Conservation (phyloP, 2,888 invertebrate species). For the Pherbina coryleti region DNA sequence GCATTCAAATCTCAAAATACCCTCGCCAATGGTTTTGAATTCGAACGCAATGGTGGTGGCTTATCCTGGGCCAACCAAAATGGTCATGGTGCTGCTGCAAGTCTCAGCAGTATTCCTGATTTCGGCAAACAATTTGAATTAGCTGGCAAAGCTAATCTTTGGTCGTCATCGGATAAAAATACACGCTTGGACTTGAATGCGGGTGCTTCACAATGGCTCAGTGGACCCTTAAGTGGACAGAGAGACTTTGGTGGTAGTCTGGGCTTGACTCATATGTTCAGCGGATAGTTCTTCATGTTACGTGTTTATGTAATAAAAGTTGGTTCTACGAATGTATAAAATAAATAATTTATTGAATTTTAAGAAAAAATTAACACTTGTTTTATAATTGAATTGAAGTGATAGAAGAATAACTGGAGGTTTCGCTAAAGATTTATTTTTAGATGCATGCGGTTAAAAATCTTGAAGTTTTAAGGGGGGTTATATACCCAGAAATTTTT, state of each 20-base stretch:
- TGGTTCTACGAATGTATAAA: background rate
- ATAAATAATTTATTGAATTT: background rate
- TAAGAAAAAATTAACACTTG: too few species aligned
- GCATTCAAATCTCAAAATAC: constrained; percentile 61
- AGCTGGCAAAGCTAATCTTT: constrained; percentile 54
- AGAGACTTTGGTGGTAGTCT: constrained; percentile 55
- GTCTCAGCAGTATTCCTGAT: constrained; percentile 58
- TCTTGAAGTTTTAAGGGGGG: too few species aligned
- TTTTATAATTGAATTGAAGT: too few species aligned
- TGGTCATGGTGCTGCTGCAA: constrained; percentile 57
- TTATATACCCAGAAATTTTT: too few species aligned
- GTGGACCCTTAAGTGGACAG: constrained; percentile 47
- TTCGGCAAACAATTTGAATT: constrained; percentile 57
- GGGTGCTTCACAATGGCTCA: constrained; percentile 53
- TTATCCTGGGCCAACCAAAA: constrained; percentile 59
- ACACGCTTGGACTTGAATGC: constrained; percentile 55
- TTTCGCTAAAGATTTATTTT: too few species aligned
- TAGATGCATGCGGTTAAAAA: too few species aligned
- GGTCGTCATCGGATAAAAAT: constrained; percentile 55
- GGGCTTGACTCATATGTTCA: constrained; percentile 57
- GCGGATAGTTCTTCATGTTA: background rate
- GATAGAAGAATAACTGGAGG: too few species aligned
- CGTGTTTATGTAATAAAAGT: background rate
- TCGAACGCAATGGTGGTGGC: constrained; percentile 60
- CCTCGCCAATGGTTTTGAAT: constrained; percentile 60